These are phyloP conservation scores for Dasyprocta punctata DNA, from an alignment of 2,113 vertebrate genomes.

Conservation along the genomic window DNA sequence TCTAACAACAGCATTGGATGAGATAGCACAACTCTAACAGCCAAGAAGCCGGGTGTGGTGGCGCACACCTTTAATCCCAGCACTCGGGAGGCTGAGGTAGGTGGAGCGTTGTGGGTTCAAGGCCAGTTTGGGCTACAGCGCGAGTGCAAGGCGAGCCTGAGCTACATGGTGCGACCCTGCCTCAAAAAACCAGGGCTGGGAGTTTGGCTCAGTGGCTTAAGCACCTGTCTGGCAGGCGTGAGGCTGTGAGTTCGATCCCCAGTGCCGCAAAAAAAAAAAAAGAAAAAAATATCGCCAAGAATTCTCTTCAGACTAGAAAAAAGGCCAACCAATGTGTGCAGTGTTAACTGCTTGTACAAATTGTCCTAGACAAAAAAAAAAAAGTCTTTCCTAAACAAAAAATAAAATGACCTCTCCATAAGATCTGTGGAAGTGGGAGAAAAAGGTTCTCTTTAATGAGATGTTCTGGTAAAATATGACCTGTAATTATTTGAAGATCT, in stretches of 20 bases:
- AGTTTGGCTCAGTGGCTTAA: too few relatives aligned
- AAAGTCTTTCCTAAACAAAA: neutral
- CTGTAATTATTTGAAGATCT: neutral
- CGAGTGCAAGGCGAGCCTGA: too few relatives aligned
- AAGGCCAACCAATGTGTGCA: neutral
- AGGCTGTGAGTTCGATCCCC: too few relatives aligned
- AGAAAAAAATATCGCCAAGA: accelerated
- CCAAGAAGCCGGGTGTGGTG: too few relatives aligned
- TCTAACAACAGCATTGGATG: neutral
- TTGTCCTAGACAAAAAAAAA: neutral
- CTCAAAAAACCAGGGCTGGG: too few relatives aligned
- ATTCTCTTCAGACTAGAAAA: neutral
- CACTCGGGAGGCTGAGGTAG: too few relatives aligned
- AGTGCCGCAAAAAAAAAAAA: too few relatives aligned
- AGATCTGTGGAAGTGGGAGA: neutral
- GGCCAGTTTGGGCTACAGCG: too few relatives aligned
- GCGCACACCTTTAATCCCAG: too few relatives aligned
- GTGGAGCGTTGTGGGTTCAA: too few relatives aligned
- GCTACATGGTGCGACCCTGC: too few relatives aligned
- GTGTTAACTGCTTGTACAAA: neutral
- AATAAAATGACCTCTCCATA: neutral
- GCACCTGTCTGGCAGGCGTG: too few relatives aligned
- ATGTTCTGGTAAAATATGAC: neutral
- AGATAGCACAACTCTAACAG: neutral
- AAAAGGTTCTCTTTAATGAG: neutral